These are phyloP conservation scores for Saccopteryx leptura DNA, from an alignment of 2,113 vertebrate species.

Conservation along the genomic window DNA sequence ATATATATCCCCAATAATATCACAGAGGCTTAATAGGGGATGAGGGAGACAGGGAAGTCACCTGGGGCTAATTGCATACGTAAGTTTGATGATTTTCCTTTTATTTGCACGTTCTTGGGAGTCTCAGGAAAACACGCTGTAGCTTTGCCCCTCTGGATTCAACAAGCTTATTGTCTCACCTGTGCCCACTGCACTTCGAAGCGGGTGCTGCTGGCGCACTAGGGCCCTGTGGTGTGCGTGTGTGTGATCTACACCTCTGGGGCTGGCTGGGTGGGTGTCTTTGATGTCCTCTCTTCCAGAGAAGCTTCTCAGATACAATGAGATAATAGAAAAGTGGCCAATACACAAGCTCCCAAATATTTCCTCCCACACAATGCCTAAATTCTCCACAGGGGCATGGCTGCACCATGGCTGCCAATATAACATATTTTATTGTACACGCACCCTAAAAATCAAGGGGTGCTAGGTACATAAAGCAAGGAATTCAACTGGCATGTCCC, in stretches of 20 bases:
- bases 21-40: neutral
- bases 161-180: neutral
- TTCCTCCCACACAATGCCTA: neutral
- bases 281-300: neutral
- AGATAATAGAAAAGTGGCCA: neutral
- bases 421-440: neutral
- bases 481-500: neutral
- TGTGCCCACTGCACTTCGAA: neutral
- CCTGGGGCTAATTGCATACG: neutral
- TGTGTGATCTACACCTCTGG: neutral
- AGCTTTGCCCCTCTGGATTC: slow-evolving; percentile 15
- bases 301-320: neutral
- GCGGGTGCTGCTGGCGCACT: neutral
- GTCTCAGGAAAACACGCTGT: neutral
- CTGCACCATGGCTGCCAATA: neutral
- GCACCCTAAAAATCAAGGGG: neutral
- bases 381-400: neutral
- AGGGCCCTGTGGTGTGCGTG: neutral
- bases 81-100: neutral
- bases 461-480: neutral
- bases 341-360: neutral
- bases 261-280: neutral
- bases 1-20: neutral
- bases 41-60: neutral
- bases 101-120: slow-evolving; percentile 30